A percentile compares a stretch with the other conserved stretches of the same genome.
Conservation (phyloP, 2,113 vertebrate species). For the Dasyprocta punctata region DNA sequence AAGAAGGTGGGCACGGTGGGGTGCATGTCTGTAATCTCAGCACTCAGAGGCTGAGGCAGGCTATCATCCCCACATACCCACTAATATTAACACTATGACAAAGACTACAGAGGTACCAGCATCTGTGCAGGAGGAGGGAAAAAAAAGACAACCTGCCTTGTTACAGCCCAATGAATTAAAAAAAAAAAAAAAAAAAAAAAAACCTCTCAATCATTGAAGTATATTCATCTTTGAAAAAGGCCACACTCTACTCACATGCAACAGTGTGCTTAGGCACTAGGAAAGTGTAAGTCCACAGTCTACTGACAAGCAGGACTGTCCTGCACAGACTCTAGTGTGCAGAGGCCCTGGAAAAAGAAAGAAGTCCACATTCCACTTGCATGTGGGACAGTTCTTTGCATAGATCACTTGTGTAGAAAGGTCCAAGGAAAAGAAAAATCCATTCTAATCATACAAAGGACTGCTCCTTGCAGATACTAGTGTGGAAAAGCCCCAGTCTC, state of each 20-base stretch:
- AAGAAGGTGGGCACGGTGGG: background rate
- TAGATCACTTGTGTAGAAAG: too few relatives aligned
- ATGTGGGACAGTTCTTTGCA: too few relatives aligned
- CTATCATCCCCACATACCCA: background rate
- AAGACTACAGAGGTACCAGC: background rate
- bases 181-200: background rate
- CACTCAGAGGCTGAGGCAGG: background rate
- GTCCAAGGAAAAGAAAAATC: background rate
- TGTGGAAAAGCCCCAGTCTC: background rate
- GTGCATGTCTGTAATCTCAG: background rate
- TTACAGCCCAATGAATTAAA: background rate
- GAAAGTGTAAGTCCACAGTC: background rate
- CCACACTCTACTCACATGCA: background rate
- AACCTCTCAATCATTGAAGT: background rate
- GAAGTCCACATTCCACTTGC: too few relatives aligned
- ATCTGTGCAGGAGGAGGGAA: background rate
- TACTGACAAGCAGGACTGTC: background rate
- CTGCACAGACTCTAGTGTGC: background rate
- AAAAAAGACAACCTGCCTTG: background rate
- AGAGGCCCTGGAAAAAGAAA: background rate
- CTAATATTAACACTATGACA: background rate
- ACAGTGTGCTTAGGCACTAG: background rate
- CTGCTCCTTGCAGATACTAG: background rate
- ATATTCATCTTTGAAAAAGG: background rate
- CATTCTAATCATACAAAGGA: background rate